A percentile compares a stretch with the other conserved stretches of the same genome.
Evolutionary conservation across 1,140 invertebrate genomes (phyloP).

Genomic region (Ips nitidus): DNA sequence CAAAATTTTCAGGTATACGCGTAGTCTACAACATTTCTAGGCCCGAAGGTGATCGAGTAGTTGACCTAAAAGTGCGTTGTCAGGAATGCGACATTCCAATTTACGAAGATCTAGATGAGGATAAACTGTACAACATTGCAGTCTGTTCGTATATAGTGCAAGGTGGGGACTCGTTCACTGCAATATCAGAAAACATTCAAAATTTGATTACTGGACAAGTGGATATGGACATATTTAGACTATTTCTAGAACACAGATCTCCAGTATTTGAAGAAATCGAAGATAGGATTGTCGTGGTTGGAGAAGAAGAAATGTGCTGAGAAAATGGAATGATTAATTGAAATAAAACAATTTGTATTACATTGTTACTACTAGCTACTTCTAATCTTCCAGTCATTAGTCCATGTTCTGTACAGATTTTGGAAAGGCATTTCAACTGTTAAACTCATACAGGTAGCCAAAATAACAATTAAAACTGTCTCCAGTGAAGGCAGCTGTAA

Average conservation of each 20-base stretch:
- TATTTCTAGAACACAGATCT: slow-evolving; percentile 48
- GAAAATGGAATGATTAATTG: too few species aligned
- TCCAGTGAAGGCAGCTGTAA: slow-evolving; percentile 45
- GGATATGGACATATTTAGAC: slow-evolving; percentile 45
- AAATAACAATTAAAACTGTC: slow-evolving; percentile 38
- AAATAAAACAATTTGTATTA: too few species aligned
- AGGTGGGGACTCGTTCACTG: slow-evolving; percentile 65
- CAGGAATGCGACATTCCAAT: slow-evolving; percentile 64
- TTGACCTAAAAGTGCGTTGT: slow-evolving; percentile 61
- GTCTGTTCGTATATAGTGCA: slow-evolving; percentile 63
- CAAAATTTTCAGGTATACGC: slow-evolving; percentile 48
- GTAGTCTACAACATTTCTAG: slow-evolving; percentile 56
- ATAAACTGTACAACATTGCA: slow-evolving; percentile 63
- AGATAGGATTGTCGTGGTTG: slow-evolving; percentile 46
- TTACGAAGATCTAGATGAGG: slow-evolving; percentile 57
- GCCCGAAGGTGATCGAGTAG: slow-evolving; percentile 60
- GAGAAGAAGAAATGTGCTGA: slow-evolving; percentile 15
- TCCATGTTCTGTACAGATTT: slow-evolving; percentile 41
- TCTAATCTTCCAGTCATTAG: too few species aligned
- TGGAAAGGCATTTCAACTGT: slow-evolving; percentile 48
- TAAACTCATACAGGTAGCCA: slow-evolving; percentile 43
- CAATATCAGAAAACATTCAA: slow-evolving; percentile 46
- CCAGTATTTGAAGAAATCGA: slow-evolving; percentile 51
- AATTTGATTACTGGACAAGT: slow-evolving; percentile 39
- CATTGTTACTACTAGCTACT: too few species aligned